phyloP scores from a whole-genome alignment of 2,797 vertebrate species.

The Alca torda region DNA sequence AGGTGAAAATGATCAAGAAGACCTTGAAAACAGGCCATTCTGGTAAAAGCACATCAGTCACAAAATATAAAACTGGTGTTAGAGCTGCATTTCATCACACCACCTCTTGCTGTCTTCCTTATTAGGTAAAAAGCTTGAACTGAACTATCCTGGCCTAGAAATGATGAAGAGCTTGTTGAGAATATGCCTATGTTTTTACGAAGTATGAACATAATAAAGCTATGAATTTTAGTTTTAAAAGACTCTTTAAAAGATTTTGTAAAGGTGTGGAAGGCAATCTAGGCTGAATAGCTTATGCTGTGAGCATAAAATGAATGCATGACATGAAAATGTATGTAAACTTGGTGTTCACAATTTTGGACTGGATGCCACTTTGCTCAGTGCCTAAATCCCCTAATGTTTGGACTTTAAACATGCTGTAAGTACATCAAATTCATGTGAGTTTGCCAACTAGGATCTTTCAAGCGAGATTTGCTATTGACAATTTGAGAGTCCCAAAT shows the following conservation, averaged over 20 bases:
- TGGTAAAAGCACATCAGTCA: not conserved
- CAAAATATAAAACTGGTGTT: not conserved
- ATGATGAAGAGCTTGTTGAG: not conserved
- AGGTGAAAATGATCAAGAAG: not conserved
- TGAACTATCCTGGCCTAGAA: not conserved
- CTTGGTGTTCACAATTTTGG: not conserved
- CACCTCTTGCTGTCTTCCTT: rapidly evolving
- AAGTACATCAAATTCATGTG: not conserved
- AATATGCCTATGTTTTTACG: not conserved
- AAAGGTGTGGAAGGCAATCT: not conserved
- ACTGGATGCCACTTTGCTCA: not conserved
- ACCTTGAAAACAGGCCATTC: not conserved
- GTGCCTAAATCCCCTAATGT: not conserved
- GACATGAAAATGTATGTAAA: not conserved
- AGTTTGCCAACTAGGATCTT: not conserved
- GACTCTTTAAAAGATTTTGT: not conserved
- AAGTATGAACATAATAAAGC: not conserved
- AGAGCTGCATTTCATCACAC: not conserved
- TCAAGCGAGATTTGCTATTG: not conserved
- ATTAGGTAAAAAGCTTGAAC: not conserved
- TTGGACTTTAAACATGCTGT: not conserved
- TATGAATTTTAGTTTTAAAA: not conserved
- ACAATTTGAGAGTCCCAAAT: not conserved
- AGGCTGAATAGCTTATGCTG: not conserved
- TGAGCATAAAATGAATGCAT: not conserved